Percentiles rank a stretch among this genome's conserved stretches.
Conservation (phyloP, 2,888 invertebrate genomes). For the Cantharis rustica region DNA sequence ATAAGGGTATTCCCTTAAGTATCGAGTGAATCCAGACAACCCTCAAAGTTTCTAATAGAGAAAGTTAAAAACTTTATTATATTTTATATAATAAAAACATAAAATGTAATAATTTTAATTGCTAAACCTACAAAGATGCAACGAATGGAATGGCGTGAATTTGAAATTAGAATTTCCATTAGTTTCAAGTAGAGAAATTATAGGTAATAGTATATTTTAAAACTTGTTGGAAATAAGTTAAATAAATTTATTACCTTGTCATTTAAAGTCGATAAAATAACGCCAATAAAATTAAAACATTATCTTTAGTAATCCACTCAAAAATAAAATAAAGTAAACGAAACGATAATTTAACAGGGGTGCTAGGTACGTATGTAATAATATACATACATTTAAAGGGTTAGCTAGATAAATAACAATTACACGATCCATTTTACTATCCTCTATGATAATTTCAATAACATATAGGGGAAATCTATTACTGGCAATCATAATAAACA, state of each 20-base stretch:
- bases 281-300: not conserved
- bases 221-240: not conserved
- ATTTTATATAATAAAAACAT: not conserved
- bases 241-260: not conserved
- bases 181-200: not conserved
- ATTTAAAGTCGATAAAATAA: not conserved
- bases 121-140: not conserved
- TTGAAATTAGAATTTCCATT: not conserved
- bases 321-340: not conserved
- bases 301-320: not conserved
- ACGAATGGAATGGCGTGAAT: not conserved
- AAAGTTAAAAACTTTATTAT: not conserved
- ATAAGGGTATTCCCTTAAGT: not conserved
- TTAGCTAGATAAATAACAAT: not conserved
- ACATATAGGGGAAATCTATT: not conserved
- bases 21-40: not conserved
- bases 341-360: not conserved
- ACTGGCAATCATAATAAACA: not conserved
- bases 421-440: not conserved
- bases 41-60: not conserved
- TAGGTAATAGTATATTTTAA: not conserved
- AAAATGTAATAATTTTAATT: not conserved
- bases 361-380: not conserved
- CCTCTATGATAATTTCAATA: not conserved
- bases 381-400: not conserved